Percentiles rank a stretch among this genome's conserved stretches.
Evolutionary conservation across 2,113 vertebrate genomes (phyloP).

Genomic region (Triplophysa siluroides): DNA sequence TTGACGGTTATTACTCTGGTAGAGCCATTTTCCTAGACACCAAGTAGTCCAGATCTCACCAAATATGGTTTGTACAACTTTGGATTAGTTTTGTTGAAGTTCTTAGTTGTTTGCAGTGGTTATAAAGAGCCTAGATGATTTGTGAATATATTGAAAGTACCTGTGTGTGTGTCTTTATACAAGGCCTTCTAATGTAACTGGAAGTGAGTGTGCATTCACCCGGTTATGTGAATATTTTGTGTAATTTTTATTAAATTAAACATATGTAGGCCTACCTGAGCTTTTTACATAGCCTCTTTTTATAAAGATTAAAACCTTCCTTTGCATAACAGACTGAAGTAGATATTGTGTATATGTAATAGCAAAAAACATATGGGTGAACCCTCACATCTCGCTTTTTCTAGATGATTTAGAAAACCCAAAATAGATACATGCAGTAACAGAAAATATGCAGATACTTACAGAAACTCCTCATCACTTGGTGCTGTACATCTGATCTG

Average conservation of each 20-base stretch:
- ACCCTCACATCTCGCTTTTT: background rate
- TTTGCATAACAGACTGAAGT: constrained; percentile 9
- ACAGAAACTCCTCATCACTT: constrained; percentile 11
- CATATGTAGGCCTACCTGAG: constrained; percentile 29
- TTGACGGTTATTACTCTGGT: background rate
- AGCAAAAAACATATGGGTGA: background rate
- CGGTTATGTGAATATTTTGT: constrained; percentile 51
- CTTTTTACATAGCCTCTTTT: constrained; percentile 1
- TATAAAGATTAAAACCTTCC: background rate
- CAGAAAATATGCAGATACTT: constrained; percentile 32
- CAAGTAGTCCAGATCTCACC: background rate
- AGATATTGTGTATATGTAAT: constrained; percentile 30
- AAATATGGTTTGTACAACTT: constrained; percentile 3
- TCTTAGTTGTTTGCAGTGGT: constrained; percentile 18
- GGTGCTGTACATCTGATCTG: constrained; percentile 44
- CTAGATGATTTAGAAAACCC: constrained; percentile 7
- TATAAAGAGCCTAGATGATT: constrained; percentile 23
- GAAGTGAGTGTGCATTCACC: constrained; percentile 24
- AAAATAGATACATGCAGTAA: background rate
- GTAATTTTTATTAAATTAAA: constrained; percentile 59
- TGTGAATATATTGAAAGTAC: constrained; percentile 1
- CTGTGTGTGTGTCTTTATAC: constrained; percentile 1
- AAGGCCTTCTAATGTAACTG: constrained; percentile 43
- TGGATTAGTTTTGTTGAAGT: constrained; percentile 10
- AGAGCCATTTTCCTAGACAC: background rate